Evolutionary conservation across 1,140 invertebrate species (phyloP).

Genomic region (Drusus annulatus): DNA sequence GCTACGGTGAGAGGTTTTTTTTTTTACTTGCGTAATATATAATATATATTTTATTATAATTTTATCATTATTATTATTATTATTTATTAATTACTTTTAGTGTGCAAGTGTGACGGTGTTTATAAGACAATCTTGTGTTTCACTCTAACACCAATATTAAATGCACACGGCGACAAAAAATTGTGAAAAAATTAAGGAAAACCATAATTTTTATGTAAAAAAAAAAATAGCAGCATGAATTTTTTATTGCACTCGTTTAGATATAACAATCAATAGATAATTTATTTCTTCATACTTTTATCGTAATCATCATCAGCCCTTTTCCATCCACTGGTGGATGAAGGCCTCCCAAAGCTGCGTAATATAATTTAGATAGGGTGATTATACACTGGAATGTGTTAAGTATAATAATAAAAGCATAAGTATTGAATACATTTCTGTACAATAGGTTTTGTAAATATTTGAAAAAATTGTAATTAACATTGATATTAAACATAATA

Average conservation of each 20-base stretch:
- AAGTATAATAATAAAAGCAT: neutral
- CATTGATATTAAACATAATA: too few relatives aligned
- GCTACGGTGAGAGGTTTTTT: constrained; percentile 28
- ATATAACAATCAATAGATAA: constrained; percentile 2
- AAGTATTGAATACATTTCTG: constrained; percentile 7
- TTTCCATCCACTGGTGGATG: too few relatives aligned
- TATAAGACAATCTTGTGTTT: constrained; percentile 43
- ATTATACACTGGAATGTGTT: constrained; percentile 21
- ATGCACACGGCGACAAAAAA: neutral
- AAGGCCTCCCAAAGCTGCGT: too few relatives aligned
- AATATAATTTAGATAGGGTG: neutral
- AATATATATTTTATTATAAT: constrained; percentile 17
- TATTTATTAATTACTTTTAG: constrained; percentile 44
- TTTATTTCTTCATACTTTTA: too few relatives aligned
- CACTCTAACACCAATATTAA: constrained; percentile 53
- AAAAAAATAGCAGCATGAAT: too few relatives aligned
- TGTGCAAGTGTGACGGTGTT: constrained; percentile 52
- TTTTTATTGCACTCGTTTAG: constrained; percentile 25
- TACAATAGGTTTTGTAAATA: neutral
- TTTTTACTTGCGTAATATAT: constrained; percentile 19
- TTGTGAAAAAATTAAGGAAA: constrained; percentile 16
- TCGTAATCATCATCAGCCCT: too few relatives aligned
- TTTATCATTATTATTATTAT: constrained; percentile 36
- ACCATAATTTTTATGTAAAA: neutral
- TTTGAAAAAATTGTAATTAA: neutral